Evolutionary conservation across 2,888 invertebrate genomes (phyloP), one percentile per base, ranked within the genome.

Genomic region (Hemaris fuciformis): DNA sequence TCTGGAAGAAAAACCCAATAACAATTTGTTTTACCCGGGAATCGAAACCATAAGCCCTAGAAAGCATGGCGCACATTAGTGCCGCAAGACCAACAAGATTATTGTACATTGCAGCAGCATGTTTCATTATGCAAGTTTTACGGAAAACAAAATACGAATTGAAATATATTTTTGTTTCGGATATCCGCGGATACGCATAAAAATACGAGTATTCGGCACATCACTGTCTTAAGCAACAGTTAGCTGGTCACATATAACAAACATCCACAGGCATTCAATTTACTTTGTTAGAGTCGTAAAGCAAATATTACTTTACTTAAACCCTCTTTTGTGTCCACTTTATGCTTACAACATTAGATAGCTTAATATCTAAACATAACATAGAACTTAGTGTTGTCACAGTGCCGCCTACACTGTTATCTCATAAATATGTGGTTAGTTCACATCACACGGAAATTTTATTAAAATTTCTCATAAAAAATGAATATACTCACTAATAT

Each of bases 201-300:
- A 43, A 8, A 3, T 43, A n/a, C n/a, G n/a, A n/a, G n/a, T n/a
- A 43, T 18, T 7, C 20, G 45, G 10, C 23, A 45, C 23, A 22
- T 45, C 23, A 22, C 13, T 23, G 8, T 13, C 4, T 10, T 3
- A 13, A 31, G 48, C 48, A 48, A 53, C 53, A 31, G 53, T 53
- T 53, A 53, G 18, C 18, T 7, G 27, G 31, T 1, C 10, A 10
- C 25, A 23, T 15, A 48, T 53, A 31, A 18, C 15, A 31, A 34
- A 57, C 41, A 57, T 38, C 23, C 34, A 27, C 27, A 4, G n/a
- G 41, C 41, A 60, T 53, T 48, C 53, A 53, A 53, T 60, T 60
- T 53, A 23, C 23, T 60, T 60, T 53, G 48, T 48, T 60, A 48
- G 10, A 34, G 48, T 53, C 60, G 41, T 60, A 60, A 60, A 60